A percentile compares a stretch with the other conserved stretches of the same genome.
Evolutionary conservation across 2,797 vertebrate genomes (phyloP).

Genomic region (Graptemys geographica): DNA sequence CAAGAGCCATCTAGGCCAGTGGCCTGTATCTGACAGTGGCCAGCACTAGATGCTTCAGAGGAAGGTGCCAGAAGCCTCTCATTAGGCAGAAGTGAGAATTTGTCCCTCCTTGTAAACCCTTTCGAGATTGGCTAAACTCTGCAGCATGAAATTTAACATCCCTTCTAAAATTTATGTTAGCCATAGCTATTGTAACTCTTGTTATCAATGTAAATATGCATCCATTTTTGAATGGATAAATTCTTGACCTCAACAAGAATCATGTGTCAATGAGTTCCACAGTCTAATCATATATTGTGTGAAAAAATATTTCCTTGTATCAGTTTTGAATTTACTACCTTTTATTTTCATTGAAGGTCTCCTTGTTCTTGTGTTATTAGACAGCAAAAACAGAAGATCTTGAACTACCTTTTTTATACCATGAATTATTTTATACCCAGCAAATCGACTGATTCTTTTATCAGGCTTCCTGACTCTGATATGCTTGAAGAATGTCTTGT

Average conservation of each 20-base stretch:
- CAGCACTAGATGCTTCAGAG: background rate
- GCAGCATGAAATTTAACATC: background rate
- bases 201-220: too few species aligned
- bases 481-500: background rate
- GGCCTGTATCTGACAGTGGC: background rate
- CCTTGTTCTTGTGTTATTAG: background rate
- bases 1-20: background rate
- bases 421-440: background rate
- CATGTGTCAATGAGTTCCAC: background rate
- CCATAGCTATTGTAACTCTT: background rate
- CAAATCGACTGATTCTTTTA: background rate
- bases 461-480: background rate
- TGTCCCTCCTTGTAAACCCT: background rate
- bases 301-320: background rate
- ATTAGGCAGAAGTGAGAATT: background rate
- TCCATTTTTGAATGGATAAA: background rate
- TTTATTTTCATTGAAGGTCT: background rate
- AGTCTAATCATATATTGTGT: background rate
- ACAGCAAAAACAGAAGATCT: background rate
- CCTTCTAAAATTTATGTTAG: background rate
- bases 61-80: background rate
- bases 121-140: background rate
- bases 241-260: background rate
- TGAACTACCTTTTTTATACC: background rate
- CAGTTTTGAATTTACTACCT: background rate